A percentile compares a stretch with the other conserved stretches of the same genome.
Conservation (phyloP, 1,140 invertebrate species). For the Diabrotica undecimpunctata region DNA sequence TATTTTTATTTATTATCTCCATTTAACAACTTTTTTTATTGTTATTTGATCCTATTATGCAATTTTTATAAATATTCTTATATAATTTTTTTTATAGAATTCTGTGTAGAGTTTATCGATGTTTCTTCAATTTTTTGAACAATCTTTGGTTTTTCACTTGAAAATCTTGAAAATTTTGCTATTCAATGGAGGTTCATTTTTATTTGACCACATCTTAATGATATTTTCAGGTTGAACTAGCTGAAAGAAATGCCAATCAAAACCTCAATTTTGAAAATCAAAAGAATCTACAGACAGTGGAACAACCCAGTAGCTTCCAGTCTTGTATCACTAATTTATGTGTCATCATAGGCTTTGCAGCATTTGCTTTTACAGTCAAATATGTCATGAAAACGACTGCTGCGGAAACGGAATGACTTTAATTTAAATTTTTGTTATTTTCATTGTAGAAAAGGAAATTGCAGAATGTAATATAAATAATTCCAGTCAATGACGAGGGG, state of each 20-base stretch:
- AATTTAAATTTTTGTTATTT: not conserved
- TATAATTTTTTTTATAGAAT: too few relatives aligned
- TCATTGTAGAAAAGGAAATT: too few relatives aligned
- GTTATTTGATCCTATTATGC: too few relatives aligned
- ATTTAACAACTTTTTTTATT: too few relatives aligned
- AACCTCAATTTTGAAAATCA: conserved; percentile 47
- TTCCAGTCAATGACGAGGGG: too few relatives aligned
- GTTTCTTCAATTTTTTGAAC: too few relatives aligned
- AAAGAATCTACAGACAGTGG: conserved; percentile 52
- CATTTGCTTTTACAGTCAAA: conserved; percentile 82
- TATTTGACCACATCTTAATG: not conserved
- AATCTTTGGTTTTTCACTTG: too few relatives aligned
- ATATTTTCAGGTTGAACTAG: conserved; percentile 39
- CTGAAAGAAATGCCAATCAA: conserved; percentile 45
- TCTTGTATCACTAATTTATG: conserved; percentile 74
- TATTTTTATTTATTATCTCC: too few relatives aligned
- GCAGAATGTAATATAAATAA: too few relatives aligned
- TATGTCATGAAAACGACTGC: conserved; percentile 64
- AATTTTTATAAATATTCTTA: too few relatives aligned
- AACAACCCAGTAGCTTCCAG: conserved; percentile 65
- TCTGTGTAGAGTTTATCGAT: too few relatives aligned
- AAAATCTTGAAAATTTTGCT: too few relatives aligned
- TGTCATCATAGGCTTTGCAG: conserved; percentile 78
- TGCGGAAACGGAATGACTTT: conserved; percentile 30
- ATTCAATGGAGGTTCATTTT: conserved; percentile 8